Conservation (phyloP, 2,888 invertebrate genomes). For the Drosophila siamana region DNA sequence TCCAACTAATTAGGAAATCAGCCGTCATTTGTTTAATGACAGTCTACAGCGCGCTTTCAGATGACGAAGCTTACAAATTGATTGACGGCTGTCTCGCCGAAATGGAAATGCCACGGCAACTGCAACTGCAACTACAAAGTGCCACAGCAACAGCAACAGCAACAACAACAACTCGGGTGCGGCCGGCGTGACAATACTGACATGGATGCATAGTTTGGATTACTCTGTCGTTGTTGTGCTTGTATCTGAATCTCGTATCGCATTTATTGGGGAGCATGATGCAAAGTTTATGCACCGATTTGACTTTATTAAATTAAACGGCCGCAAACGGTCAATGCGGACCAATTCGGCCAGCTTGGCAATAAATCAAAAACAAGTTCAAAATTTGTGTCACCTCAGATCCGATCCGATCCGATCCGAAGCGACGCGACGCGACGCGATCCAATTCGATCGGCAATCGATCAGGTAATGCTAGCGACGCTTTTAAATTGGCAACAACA, state of each 20-base stretch:
- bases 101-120: slow-evolving; percentile 73
- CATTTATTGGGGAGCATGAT: slow-evolving; percentile 25
- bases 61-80: slow-evolving; percentile 73
- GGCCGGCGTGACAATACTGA: slow-evolving; percentile 71
- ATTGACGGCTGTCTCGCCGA: slow-evolving; percentile 77
- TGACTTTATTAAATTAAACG: slow-evolving; percentile 73
- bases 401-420: slow-evolving; percentile 24
- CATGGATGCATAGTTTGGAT: slow-evolving; percentile 58
- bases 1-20: slow-evolving; percentile 73
- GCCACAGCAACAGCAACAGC: slow-evolving; percentile 17
- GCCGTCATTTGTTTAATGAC: slow-evolving; percentile 80
- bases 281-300: slow-evolving; percentile 61
- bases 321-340: slow-evolving; percentile 25
- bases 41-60: slow-evolving; percentile 57
- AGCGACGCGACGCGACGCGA: neutral
- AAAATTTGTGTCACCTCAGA: slow-evolving; percentile 79
- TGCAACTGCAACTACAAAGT: slow-evolving; percentile 23
- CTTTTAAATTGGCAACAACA: slow-evolving; percentile 53
- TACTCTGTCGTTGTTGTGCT: slow-evolving; percentile 18
- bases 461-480: slow-evolving; percentile 18
- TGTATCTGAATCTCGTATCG: slow-evolving; percentile 11
- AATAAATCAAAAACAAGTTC: slow-evolving; percentile 80
- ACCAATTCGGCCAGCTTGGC: slow-evolving; percentile 61
- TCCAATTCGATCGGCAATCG: slow-evolving; percentile 44
- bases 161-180: slow-evolving; percentile 56